Percentiles rank a stretch among this genome's conserved stretches.
Evolutionary conservation across 1,140 invertebrate genomes (phyloP).

Genomic region (Nasonia vitripennis): DNA sequence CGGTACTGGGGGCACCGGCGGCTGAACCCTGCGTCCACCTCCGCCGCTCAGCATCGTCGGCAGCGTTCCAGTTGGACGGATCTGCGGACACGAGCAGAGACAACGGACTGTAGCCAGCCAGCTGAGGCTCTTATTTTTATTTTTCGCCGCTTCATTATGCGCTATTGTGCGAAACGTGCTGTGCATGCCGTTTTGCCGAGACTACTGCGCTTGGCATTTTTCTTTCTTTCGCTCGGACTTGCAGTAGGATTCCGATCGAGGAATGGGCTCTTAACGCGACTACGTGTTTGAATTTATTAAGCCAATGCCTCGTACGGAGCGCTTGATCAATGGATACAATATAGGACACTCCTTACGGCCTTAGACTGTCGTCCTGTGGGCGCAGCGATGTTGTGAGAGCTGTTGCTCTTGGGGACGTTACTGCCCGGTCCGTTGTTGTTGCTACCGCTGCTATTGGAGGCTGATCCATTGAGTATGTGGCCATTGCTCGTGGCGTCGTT

Average conservation of each 20-base stretch:
- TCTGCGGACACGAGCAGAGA: conserved; percentile 55
- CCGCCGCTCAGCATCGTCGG: conserved; percentile 68
- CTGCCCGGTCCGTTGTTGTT: conserved; percentile 51
- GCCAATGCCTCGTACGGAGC: too few species aligned
- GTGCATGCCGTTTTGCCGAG: conserved; percentile 11
- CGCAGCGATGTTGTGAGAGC: conserved; percentile 64
- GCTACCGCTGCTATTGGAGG: conserved; percentile 31
- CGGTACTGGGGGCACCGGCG: conserved; percentile 74
- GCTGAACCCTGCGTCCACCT: conserved; percentile 63
- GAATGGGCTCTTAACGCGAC: too few species aligned
- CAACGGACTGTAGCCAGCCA: neutral
- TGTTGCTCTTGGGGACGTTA: conserved; percentile 67
- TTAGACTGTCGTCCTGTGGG: conserved; percentile 65
- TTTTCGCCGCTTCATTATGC: neutral
- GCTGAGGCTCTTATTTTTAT: conserved; percentile 7
- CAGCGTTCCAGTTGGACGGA: conserved; percentile 73
- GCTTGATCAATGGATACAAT: neutral
- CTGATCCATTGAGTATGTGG: conserved; percentile 25
- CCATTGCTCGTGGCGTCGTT: conserved; percentile 15
- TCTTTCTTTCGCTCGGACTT: neutral
- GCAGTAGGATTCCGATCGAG: too few species aligned
- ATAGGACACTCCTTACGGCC: conserved; percentile 55
- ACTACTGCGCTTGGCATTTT: neutral
- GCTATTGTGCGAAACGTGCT: conserved; percentile 5
- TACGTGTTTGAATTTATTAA: neutral